These are phyloP conservation scores for Argyresthia albistria DNA, from an alignment of 2,888 invertebrate genomes.

Conservation along the genomic window DNA sequence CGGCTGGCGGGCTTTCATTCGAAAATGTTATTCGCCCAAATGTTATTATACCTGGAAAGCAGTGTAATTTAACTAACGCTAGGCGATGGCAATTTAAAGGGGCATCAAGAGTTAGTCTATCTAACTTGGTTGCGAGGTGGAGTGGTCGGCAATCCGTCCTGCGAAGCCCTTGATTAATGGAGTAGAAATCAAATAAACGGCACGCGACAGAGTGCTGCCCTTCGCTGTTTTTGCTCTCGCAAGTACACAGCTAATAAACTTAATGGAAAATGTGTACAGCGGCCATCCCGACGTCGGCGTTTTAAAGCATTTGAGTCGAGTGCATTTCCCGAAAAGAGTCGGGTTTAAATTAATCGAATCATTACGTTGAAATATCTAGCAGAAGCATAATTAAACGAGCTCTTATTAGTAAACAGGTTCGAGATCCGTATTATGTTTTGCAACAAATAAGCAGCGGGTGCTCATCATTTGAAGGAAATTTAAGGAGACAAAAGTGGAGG, in stretches of 20 bases:
- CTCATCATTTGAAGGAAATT: no score
- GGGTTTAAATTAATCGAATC: no score
- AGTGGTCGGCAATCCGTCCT: conserved; percentile 3
- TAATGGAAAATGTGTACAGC: conserved; percentile 7
- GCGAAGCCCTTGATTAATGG: conserved; percentile 11
- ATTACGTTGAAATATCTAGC: no score
- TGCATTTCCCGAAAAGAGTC: no score
- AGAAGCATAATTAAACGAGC: no score
- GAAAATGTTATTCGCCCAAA: conserved; percentile 17
- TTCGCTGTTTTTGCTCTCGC: conserved; percentile 9
- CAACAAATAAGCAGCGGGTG: no score
- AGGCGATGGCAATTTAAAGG: background rate
- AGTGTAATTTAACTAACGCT: background rate
- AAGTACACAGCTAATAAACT: conserved; percentile 10
- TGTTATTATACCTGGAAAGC: background rate
- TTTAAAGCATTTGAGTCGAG: no score
- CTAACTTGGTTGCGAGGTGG: background rate
- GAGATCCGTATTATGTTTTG: no score
- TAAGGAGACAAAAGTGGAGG: conserved; percentile 20
- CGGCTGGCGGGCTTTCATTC: conserved; percentile 24
- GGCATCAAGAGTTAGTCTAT: conserved; percentile 1
- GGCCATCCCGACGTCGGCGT: no score
- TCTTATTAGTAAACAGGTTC: no score
- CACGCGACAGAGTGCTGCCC: conserved; percentile 5
- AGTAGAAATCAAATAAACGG: conserved; percentile 12